Evolutionary conservation across 92 coral and sea anemone genomes (phyloP), one percentile per base, ranked within the genome.

Genomic region (Porites divaricata): DNA sequence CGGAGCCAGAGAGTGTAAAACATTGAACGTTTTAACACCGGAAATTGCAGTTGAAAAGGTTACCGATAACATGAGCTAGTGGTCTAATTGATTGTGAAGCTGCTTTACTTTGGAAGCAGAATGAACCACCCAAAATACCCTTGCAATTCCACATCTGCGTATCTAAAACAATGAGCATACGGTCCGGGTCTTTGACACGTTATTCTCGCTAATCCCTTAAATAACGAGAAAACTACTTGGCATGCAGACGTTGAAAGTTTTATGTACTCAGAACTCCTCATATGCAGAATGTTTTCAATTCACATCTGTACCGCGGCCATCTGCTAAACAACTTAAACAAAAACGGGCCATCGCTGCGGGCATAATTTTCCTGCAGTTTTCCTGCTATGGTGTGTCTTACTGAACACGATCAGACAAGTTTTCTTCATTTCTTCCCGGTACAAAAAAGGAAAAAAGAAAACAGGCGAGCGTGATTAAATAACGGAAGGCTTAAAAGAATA

Each of bases 11-110:
- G 76, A 25, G 75, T 72, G 20, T 41, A 57, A 81, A 58, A 70
- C 26, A 72, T n/a, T 10, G 19, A 79, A 9, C 73, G 81, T 50
- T 75, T 88, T 87, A 84, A 26, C 89, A 78, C 91, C 89, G 91
- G 94, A 88, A 91, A 91, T 91, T 67, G 89, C 70, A 79, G 86
- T 83, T 67, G 91, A 87, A 87, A 83, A 83, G 91, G 91, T 90
- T 84, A 79, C 66, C 51, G 86, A 63, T 71, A 77, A 45, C 70
- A 25, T 20, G 51, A 76, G 26, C 17, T 23, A 68, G 77, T n/a
- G 51, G 13, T 63, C 63, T 48, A 65, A 65, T 52, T 48, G 62
- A 35, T 24, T 53, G 49, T 7, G 74, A 50, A 21, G 35, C 70
- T 77, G 70, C 22, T 11, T 6, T 61, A 20, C 64, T 79, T 67